Evolutionary conservation across 1,140 invertebrate species (phyloP).

Genomic region (Caenorhabditis briggsae): DNA sequence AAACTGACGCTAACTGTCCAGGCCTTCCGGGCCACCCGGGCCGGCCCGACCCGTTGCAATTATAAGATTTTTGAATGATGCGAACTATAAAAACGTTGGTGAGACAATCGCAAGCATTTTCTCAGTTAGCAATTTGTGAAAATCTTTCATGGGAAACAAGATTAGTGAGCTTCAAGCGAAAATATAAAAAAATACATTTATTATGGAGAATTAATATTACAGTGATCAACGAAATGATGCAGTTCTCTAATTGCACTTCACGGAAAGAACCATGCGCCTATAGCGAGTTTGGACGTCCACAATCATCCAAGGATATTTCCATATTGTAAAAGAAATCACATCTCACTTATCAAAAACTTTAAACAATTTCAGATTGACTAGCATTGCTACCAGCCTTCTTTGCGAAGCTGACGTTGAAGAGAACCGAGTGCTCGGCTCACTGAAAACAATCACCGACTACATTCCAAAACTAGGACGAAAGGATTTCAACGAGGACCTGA

Average conservation of each 20-base stretch:
- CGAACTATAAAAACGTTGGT: neutral
- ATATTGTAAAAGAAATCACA: neutral
- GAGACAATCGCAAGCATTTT: neutral
- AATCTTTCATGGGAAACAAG: too few relatives aligned
- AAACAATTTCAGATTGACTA: constrained; percentile 55
- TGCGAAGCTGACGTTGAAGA: constrained; percentile 60
- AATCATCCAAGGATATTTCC: neutral
- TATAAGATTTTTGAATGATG: too few relatives aligned
- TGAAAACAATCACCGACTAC: constrained; percentile 33
- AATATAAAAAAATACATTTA: too few relatives aligned
- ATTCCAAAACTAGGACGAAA: constrained; percentile 12
- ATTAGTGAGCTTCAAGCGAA: too few relatives aligned
- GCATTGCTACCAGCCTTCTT: constrained; percentile 51
- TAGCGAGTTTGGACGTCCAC: neutral
- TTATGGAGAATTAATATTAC: neutral
- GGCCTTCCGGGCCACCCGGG: too few relatives aligned
- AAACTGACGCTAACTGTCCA: too few relatives aligned
- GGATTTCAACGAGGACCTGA: constrained; percentile 43
- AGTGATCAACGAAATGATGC: constrained; percentile 48
- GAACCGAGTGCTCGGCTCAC: constrained; percentile 37
- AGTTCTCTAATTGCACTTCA: constrained; percentile 26
- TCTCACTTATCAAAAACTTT: neutral
- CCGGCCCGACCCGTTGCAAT: too few relatives aligned
- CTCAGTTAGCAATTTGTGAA: too few relatives aligned
- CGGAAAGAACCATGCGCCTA: constrained; percentile 18